Conservation (phyloP, 2,888 invertebrate species). For the Drosophila mimetica region DNA sequence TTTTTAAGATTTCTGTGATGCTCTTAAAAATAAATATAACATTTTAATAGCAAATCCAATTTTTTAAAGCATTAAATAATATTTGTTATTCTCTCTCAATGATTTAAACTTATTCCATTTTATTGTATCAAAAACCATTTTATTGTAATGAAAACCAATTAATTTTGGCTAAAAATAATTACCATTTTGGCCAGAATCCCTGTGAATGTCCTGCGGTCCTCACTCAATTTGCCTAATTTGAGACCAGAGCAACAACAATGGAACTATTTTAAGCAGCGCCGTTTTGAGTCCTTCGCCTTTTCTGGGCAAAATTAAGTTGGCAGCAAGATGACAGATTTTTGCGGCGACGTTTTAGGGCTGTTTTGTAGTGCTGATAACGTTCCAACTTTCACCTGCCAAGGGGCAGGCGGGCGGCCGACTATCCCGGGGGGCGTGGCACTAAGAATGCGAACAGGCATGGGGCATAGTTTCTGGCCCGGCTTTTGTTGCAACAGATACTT, state of each 20-base stretch:
- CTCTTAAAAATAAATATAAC: no score
- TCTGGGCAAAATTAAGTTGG: slow-evolving; percentile 13
- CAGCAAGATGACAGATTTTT: slow-evolving; percentile 49
- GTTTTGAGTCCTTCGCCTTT: slow-evolving; percentile 5
- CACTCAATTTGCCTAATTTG: slow-evolving; percentile 63
- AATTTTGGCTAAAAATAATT: slow-evolving; percentile 19
- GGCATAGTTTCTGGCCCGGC: slow-evolving; percentile 35
- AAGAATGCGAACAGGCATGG: slow-evolving; percentile 6
- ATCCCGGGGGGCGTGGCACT: background rate
- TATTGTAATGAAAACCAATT: slow-evolving; percentile 5
- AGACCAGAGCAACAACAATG: slow-evolving; percentile 28
- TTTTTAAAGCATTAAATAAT: no score
- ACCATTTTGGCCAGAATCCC: slow-evolving; percentile 29
- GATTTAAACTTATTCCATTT: no score
- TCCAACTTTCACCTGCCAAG: slow-evolving; percentile 33
- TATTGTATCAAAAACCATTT: background rate
- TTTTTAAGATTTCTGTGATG: no score
- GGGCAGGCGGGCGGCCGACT: background rate
- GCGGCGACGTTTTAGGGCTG: slow-evolving; percentile 60
- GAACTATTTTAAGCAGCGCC: slow-evolving; percentile 20
- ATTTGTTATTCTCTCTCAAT: no score
- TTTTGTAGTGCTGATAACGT: slow-evolving; percentile 55
- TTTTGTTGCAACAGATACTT: slow-evolving; percentile 49
- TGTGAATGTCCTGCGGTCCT: slow-evolving; percentile 48
- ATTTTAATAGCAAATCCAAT: no score